Evolutionary conservation across 2,888 invertebrate species (phyloP), one percentile per base, ranked within the genome.

Genomic region (Acrobeloides nanus): DNA sequence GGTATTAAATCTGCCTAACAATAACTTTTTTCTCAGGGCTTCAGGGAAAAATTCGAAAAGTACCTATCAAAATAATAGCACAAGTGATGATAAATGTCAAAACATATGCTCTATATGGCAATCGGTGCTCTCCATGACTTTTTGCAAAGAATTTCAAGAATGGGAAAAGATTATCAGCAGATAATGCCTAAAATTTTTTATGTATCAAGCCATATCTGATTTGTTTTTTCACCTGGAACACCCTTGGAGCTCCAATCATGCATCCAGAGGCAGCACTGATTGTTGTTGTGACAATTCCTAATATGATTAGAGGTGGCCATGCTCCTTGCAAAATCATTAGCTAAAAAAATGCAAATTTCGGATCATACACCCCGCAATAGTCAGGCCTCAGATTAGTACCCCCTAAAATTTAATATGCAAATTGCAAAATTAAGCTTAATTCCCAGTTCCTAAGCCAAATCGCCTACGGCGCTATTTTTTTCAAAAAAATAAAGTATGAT

Each of bases 281-380:
- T 0, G 93, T 92, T 2, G 93, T 92, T 1, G 93, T 90, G 78
- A 89, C 90, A 72, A 93, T 90, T 0, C 93, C 93, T 2, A 86
- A 88, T 75, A 89, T 87, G 69, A 92, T 89, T 24, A 93, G 79
- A 0, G 88, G 87, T 12, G 86, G 85, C 66, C 64, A 68, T 7
- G 51, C 39, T 10, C 57, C 53, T 38, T 57, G 58, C 15, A 55
- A 15, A 4, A 46, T 48, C 53, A 56, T 50, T 4, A 56, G 41
- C 55, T 53, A n/a, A 23, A 44, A 8, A 8, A n/a, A n/a, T n/a
- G n/a, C n/a, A n/a, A n/a, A n/a, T n/a, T n/a, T n/a, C n/a, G n/a
- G n/a, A n/a, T n/a, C n/a, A n/a, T n/a, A n/a, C n/a, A n/a, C n/a
- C n/a, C n/a, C n/a, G n/a, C n/a, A n/a, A n/a, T n/a, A n/a, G n/a